Base-by-base conservation (phyloP, 2,113 vertebrate species). In the Microtus montanus region DNA sequence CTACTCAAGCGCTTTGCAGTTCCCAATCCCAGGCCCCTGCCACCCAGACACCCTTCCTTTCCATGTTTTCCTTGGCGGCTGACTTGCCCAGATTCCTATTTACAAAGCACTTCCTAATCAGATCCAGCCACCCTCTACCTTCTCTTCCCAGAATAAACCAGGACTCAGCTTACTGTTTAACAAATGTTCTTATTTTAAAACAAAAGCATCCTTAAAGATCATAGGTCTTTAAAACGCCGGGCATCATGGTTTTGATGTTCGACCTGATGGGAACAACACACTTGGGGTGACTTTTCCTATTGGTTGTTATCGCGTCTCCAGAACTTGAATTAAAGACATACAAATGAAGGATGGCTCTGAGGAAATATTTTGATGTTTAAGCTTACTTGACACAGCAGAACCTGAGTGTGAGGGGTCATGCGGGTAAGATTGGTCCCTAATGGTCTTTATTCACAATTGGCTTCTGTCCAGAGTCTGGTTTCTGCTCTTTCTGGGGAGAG, bases 271-370 rank as follows among this genome's bases (percentile, higher is more conserved):
- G 9, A 64, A 30, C 19, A 26, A 30, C 38, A 64, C 38, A 44
- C 38, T 33, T 84, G 15, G 38, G 61, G 61, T 85, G 61, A 66
- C 41, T 47, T 20, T 44, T 33, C 24, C 82, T 33, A 10, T 33
- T 64, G 24, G 1, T 6, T 30, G 14, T 64, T 26, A 1, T 44
- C 0, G 0, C 3, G 38, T 19, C 38, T 44, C 38, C n/a, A 33
- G 9, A 47, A 47, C 83, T 47, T 35, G 8, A 10, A 64, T 33
- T 68, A 47, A 44, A 44, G 82, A 41, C n/a, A 41, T 38, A 7
- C 6, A 61, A 38, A 38, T 9, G 22, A 82, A 38, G 30, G 26
- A 33, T 68, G 4, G 35, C 35, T 38, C n/a, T 61, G n/a, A 82
- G 30, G 35, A 61, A 38, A 38, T 82, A 61, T 61, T 61, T 38